Conservation (phyloP, 1,140 invertebrate species). For the Phymastichus coffea region DNA sequence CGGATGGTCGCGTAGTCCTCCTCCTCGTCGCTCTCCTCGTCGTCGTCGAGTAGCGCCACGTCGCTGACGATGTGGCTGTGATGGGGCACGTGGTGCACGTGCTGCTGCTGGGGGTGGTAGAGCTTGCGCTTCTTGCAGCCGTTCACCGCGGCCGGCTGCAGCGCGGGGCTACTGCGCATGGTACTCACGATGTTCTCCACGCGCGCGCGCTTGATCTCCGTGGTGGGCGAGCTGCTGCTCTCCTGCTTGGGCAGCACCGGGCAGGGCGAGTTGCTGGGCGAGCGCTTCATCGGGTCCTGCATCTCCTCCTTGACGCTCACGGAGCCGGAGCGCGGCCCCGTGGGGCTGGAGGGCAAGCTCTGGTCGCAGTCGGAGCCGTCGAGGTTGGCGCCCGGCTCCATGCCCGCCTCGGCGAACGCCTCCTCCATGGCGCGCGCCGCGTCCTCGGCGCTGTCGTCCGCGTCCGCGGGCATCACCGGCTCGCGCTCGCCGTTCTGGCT, state of each 20-base stretch:
- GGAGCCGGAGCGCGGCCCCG: constrained; percentile 61
- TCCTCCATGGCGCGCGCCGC: constrained; percentile 62
- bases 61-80: constrained; percentile 63
- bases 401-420: constrained; percentile 59
- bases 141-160: constrained; percentile 67
- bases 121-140: constrained; percentile 95
- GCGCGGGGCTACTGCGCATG: constrained; percentile 81
- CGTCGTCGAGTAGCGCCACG: constrained; percentile 72
- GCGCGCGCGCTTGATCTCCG: constrained; percentile 84
- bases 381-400: constrained; percentile 63
- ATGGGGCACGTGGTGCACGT: constrained; percentile 50
- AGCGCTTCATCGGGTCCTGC: constrained; percentile 62
- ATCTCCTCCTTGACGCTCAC: constrained; percentile 62
- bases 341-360: constrained; percentile 64
- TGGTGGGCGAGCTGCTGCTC: constrained; percentile 49
- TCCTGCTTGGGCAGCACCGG: constrained; percentile 50
- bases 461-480: constrained; percentile 61
- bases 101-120: constrained; percentile 93
- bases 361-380: constrained; percentile 67
- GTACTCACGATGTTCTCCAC: constrained; percentile 93
- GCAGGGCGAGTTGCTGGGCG: constrained; percentile 51
- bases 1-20: constrained; percentile 71
- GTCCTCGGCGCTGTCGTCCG: constrained; percentile 62
- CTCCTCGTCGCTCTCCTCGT: constrained; percentile 74
- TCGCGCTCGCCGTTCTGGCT: constrained; percentile 42